phyloP scores from a whole-genome alignment of 2,113 vertebrate genomes.

The Conger conger region DNA sequence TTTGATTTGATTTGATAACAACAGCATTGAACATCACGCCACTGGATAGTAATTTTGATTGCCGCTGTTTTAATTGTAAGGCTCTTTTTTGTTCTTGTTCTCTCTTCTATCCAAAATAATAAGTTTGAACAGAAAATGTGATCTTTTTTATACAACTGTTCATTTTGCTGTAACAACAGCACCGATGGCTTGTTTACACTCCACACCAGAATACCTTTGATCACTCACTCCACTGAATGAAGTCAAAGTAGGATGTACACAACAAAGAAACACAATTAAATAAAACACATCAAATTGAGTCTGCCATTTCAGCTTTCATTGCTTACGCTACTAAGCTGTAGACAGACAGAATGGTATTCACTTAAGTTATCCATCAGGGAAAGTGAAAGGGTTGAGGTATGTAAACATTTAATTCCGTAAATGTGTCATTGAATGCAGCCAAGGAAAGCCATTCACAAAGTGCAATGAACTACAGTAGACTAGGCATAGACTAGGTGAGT shows the following conservation, averaged over 20 bases:
- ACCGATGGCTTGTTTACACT: background rate
- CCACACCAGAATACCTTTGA: background rate
- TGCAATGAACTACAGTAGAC: background rate
- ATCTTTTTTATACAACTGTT: background rate
- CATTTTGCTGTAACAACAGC: background rate
- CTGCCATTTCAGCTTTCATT: background rate
- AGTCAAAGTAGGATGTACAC: background rate
- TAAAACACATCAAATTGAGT: background rate
- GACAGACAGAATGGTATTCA: background rate
- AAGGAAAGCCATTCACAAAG: background rate
- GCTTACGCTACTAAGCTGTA: background rate
- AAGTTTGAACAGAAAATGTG: background rate
- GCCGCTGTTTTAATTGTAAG: background rate
- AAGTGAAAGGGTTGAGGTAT: background rate
- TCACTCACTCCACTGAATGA: background rate
- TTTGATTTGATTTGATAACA: background rate
- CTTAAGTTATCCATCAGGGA: background rate
- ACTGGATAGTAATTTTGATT: background rate
- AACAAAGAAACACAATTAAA: background rate
- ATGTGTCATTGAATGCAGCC: background rate
- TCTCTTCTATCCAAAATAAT: constrained; percentile 39
- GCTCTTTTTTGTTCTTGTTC: background rate
- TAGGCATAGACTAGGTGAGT: no score
- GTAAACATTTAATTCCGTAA: background rate
- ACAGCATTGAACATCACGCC: background rate